Base-by-base conservation (phyloP, 2,888 invertebrate species). In the Eupithecia centaureata region DNA sequence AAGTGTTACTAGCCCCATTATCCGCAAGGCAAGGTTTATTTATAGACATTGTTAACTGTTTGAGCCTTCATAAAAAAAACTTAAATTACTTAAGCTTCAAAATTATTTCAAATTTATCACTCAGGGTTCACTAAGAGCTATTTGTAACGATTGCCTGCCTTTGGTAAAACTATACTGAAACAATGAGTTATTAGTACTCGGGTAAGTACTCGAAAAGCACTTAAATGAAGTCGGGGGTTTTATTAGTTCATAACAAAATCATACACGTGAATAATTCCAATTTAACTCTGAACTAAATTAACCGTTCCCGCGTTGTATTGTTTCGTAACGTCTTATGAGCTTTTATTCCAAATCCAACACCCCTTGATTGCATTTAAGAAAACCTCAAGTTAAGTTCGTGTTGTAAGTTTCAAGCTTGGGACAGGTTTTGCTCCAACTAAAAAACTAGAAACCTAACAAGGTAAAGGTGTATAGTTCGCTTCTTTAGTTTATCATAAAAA, bases 191-290 rank as follows among this genome's bases (percentile, higher is more conserved):
- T 68, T 73, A 22, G 10, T 42, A 8, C 10, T 8, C 22, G 12
- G 3, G 4, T 10, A 47, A 71, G 52, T 33, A 30, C 57, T 63
- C 70, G 63, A 52, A 72, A 63, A 67, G 68, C 62, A 63, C 76
- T 76, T 70, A 63, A 72, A 66, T 30, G 54, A 68, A 73, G 42
- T 64, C 60, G 68, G 65, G 67, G 63, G 65, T 67, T 72, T 69
- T 74, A 74, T 76, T 72, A 73, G 70, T 66, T 56, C 57, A 67
- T 76, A 76, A 74, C 67, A 61, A 68, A 74, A 76, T 76, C 68
- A 76, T 74, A 67, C 72, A 61, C 70, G 32, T 70, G 76, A 74
- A 68, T 73, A 68, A 73, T 65, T 73, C 54, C 65, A 33, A 42
- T 60, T 63, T 30, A 57, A 38, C 58, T 58, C 61, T 56, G 63